Base-by-base conservation (phyloP, 1,140 invertebrate genomes). In the Dendrolimus punctatus region DNA sequence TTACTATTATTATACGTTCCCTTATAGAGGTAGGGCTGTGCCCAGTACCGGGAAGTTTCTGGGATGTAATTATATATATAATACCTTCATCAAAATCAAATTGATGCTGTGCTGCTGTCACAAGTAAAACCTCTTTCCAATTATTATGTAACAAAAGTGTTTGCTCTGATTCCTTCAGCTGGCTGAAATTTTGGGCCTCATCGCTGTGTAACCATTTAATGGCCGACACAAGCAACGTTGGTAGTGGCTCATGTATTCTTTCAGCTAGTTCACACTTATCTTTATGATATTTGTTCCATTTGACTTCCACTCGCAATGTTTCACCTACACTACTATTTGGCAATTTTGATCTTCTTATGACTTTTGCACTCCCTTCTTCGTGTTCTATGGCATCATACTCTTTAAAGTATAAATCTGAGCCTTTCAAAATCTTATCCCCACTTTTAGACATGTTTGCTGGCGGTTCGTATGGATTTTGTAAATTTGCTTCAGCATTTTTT, bases 101-200 rank as follows among this genome's bases (percentile, higher is more conserved):
- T 8, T 91, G 90, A 91, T 93, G 94, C 71, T 96, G 94, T 0
- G 94, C 93, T 4, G 94, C 92, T 23, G 92, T 95, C 5, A 96
- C 73, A 0, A 96, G 89, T 71, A 96, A 96, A n/a, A 97, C 78
- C 66, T 96, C 95, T 58, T 91, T 91, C 95, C 95, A 97, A 23
- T 92, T 91, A 63, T 92, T 92, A 57, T 94, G 92, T 41, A 96
- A 80, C 7, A 97, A 85, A 44, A 91, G 87, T 2, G 90, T 89
- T 71, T 95, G 93, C 60, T 96, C 94, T 46, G 88, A 81, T 40
- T 88, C 88, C 1, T 91, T 90, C n/a, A 96, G 76, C 76, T 94
- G 92, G 40, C 91, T 69, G 71, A 95, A 95, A 0, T 23, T 23
- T 23, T 23, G 23, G 23, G 93, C 92, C 0, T 93, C 91, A 45